These are phyloP conservation scores for Miniopterus natalensis DNA, from an alignment of 2,113 vertebrate genomes.

Conservation along the genomic window DNA sequence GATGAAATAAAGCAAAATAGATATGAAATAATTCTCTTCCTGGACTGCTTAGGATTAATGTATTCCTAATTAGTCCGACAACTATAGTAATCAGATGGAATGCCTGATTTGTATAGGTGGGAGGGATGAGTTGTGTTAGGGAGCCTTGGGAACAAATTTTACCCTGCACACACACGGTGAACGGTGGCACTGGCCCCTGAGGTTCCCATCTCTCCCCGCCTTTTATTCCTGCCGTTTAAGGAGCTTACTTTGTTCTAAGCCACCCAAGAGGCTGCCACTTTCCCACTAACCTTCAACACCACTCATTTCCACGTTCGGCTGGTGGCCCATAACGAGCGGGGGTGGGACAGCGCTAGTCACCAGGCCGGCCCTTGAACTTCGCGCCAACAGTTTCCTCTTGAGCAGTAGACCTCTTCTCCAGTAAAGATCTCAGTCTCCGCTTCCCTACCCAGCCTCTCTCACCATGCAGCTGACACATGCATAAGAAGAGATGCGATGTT, in stretches of 20 bases:
- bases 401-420: accelerated
- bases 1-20: not conserved
- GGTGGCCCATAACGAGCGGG: not conserved
- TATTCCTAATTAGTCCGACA: not conserved
- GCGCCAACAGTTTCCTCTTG: not conserved
- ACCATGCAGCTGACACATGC: too few species aligned
- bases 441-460: not conserved
- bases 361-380: not conserved
- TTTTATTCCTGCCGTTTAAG: not conserved
- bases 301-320: not conserved
- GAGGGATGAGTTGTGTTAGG: too few species aligned
- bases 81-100: not conserved
- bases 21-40: too few species aligned
- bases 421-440: not conserved
- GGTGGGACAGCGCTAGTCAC: accelerated
- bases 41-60: too few species aligned
- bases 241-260: not conserved
- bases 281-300: not conserved
- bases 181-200: not conserved
- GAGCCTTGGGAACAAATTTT: too few species aligned
- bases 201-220: not conserved
- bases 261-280: not conserved
- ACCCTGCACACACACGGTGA: too few species aligned
- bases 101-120: too few species aligned
- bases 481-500: not conserved